Evolutionary conservation across 2,797 vertebrate genomes (phyloP).

Genomic region (Valencia hispanica): DNA sequence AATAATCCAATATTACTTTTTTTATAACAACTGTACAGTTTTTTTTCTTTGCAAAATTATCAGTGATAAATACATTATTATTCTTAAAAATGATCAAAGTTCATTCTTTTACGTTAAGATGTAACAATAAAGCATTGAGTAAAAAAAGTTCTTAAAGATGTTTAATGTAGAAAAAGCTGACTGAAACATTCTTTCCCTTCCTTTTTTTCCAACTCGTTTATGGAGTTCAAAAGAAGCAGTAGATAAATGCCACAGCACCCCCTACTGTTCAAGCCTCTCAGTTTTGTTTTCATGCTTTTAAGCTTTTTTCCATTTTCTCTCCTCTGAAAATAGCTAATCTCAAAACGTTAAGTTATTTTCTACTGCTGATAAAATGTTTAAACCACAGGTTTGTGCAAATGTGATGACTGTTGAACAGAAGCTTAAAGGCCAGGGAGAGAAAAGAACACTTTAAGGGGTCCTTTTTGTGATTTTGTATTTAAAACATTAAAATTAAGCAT

Average conservation of each 20-base stretch:
- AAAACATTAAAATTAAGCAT: neutral
- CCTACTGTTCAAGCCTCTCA: constrained; percentile 65
- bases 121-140: neutral
- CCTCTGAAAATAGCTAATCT: neutral
- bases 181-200: constrained; percentile 6
- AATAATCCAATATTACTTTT: neutral
- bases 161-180: constrained; percentile 25
- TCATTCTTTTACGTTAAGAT: neutral
- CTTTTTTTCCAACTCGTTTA: constrained; percentile 15
- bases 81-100: neutral
- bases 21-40: neutral
- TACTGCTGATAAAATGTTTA: neutral
- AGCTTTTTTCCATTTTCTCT: neutral
- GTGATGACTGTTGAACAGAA: neutral
- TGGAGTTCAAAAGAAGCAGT: constrained; percentile 14
- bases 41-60: neutral
- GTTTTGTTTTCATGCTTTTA: neutral
- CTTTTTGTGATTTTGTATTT: neutral
- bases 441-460: neutral
- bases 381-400: constrained; percentile 1
- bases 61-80: neutral
- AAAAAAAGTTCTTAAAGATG: constrained; percentile 18
- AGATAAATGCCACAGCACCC: constrained; percentile 75
- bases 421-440: neutral
- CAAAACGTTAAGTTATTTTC: neutral